phyloP scores from a whole-genome alignment of 2,888 invertebrate genomes.

The Noctua janthe region DNA sequence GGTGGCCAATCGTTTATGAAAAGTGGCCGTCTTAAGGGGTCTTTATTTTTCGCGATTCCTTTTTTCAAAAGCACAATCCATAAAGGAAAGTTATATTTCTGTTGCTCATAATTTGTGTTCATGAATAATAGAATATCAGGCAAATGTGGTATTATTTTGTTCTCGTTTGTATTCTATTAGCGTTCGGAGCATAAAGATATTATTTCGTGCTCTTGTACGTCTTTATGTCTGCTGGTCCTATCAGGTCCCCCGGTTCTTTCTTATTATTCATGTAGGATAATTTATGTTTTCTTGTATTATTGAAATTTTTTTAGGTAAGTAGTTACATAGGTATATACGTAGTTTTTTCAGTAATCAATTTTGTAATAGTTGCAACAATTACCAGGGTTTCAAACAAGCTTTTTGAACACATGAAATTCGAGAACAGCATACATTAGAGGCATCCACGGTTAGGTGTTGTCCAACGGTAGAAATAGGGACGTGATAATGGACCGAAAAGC shows the following conservation, averaged over 20 bases:
- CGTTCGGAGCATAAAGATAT: slow-evolving; percentile 53
- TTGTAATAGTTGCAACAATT: background rate
- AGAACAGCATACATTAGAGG: slow-evolving; percentile 32
- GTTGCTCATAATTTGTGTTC: slow-evolving; percentile 42
- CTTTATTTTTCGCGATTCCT: slow-evolving; percentile 1
- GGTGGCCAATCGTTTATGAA: background rate
- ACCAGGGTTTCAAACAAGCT: too few species aligned
- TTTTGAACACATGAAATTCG: slow-evolving; percentile 12
- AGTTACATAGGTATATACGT: too few species aligned
- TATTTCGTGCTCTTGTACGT: slow-evolving; percentile 48
- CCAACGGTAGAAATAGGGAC: slow-evolving; percentile 31
- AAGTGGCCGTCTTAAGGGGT: background rate
- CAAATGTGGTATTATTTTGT: slow-evolving; percentile 57
- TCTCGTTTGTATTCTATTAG: slow-evolving; percentile 58
- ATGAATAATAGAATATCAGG: slow-evolving; percentile 56
- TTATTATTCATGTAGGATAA: slow-evolving; percentile 56
- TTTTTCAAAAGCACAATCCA: slow-evolving; percentile 5
- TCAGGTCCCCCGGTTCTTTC: slow-evolving; percentile 34
- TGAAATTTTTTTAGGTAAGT: background rate
- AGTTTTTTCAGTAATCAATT: background rate
- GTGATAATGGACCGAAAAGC: slow-evolving; percentile 1
- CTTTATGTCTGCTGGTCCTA: slow-evolving; percentile 55
- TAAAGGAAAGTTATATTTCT: slow-evolving; percentile 3
- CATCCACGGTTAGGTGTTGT: slow-evolving; percentile 10
- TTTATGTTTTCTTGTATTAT: slow-evolving; percentile 41